Conservation (phyloP, 53 echinoderm and acorn worm species). For the Temnopleurus reevesii region DNA sequence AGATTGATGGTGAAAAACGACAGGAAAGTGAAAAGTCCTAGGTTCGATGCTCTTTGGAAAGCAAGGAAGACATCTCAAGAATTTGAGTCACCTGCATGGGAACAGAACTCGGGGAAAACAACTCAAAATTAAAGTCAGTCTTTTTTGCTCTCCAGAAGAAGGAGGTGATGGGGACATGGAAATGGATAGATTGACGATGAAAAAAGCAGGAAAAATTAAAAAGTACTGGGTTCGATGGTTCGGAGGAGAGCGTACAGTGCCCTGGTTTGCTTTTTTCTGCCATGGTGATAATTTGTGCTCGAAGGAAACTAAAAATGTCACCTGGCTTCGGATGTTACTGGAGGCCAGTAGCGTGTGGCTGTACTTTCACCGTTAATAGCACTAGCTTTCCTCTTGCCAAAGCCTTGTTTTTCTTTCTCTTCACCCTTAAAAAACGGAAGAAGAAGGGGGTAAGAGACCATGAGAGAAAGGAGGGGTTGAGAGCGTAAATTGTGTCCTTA, state of each 20-base stretch:
- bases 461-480: background rate
- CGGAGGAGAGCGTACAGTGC: background rate
- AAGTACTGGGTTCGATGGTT: slow-evolving; percentile 1
- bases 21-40: background rate
- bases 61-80: too few relatives aligned
- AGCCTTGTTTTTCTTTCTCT: slow-evolving; percentile 55
- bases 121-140: too few relatives aligned
- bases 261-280: slow-evolving; percentile 6
- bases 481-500: slow-evolving; percentile 53
- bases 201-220: background rate
- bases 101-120: too few relatives aligned
- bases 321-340: slow-evolving; percentile 37
- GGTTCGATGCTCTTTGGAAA: too few relatives aligned
- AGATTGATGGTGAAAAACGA: background rate
- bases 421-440: slow-evolving; percentile 26
- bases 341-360: slow-evolving; percentile 48
- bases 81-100: too few relatives aligned
- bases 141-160: too few relatives aligned
- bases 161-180: too few relatives aligned
- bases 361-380: slow-evolving; percentile 52
- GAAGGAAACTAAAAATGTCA: slow-evolving; percentile 48
- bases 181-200: background rate
- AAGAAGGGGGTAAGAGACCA: background rate
- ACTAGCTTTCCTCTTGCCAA: slow-evolving; percentile 26
- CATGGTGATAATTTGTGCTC: slow-evolving; percentile 45